Conservation (phyloP, 2,888 invertebrate genomes). For the Ennomos fuscantarius region DNA sequence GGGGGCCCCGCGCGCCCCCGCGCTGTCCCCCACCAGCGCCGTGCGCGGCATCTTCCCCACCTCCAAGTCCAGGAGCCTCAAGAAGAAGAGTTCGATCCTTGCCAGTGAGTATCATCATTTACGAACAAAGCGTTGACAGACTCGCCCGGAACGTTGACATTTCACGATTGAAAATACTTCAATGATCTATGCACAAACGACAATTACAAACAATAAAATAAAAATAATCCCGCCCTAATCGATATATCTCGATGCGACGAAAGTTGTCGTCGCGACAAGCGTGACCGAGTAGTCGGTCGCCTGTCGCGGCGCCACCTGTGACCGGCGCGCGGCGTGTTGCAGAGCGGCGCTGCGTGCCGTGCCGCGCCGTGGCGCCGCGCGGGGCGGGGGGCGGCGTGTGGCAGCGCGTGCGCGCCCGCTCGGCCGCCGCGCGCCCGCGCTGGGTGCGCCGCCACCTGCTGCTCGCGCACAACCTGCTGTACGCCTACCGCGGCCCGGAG, state of each 20-base stretch:
- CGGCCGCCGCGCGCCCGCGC: constrained; percentile 45
- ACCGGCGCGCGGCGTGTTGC: constrained; percentile 20
- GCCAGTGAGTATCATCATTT: constrained; percentile 90
- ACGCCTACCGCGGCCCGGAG: constrained; percentile 55
- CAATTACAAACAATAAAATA: too few relatives aligned
- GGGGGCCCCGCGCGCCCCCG: constrained; percentile 35
- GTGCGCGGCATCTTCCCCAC: constrained; percentile 85
- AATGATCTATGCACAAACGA: too few relatives aligned
- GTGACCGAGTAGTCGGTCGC: not conserved
- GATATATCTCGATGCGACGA: too few relatives aligned
- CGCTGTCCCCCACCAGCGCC: constrained; percentile 77
- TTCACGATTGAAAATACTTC: too few relatives aligned
- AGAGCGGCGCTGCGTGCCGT: constrained; percentile 63
- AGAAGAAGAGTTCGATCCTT: constrained; percentile 90
- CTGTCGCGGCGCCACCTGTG: too few relatives aligned
- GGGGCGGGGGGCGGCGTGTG: constrained; percentile 61
- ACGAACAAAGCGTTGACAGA: too few relatives aligned
- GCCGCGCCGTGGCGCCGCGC: constrained; percentile 55
- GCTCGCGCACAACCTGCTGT: constrained; percentile 69
- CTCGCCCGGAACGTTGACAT: too few relatives aligned
- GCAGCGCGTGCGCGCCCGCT: constrained; percentile 58
- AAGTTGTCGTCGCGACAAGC: not conserved
- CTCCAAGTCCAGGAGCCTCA: constrained; percentile 86
- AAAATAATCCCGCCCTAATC: too few relatives aligned
- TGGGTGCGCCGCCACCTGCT: constrained; percentile 69